phyloP scores from a whole-genome alignment of 1,140 invertebrate genomes.

The Aphelenchoides besseyi region DNA sequence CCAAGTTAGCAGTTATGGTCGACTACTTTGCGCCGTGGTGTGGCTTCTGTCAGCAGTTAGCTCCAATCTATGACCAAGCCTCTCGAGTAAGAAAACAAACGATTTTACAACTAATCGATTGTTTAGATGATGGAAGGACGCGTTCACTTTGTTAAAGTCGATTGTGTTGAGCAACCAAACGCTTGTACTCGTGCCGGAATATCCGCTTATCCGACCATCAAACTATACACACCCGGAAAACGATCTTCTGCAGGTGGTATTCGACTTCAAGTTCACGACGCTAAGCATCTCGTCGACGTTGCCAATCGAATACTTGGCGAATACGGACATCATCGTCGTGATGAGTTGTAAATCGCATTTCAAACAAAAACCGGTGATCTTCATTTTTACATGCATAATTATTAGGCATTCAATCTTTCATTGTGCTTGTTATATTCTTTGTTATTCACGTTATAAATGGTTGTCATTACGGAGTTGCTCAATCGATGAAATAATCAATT shows the following conservation, averaged over 20 bases:
- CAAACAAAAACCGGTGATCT: slow-evolving; percentile 6
- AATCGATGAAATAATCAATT: too few species aligned
- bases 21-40: slow-evolving; percentile 86
- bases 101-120: slow-evolving; percentile 12
- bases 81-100: slow-evolving; percentile 42
- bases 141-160: slow-evolving; percentile 57
- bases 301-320: neutral
- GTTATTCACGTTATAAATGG: too few species aligned
- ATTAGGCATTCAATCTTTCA: neutral
- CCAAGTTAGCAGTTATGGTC: slow-evolving; percentile 88
- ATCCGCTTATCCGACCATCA: slow-evolving; percentile 38
- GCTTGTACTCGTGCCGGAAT: slow-evolving; percentile 35
- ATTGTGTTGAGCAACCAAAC: slow-evolving; percentile 47
- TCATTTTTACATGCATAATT: neutral
- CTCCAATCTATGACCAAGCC: slow-evolving; percentile 56
- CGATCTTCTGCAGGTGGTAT: slow-evolving; percentile 3
- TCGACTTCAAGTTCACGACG: slow-evolving; percentile 14
- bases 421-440: neutral
- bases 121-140: slow-evolving; percentile 53
- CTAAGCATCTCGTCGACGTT: slow-evolving; percentile 4
- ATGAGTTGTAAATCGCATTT: slow-evolving; percentile 1
- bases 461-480: too few species aligned
- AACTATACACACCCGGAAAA: slow-evolving; percentile 27
- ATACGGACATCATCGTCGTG: slow-evolving; percentile 4
- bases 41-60: slow-evolving; percentile 59